Evolutionary conservation across 2,797 vertebrate genomes (phyloP), one percentile per base, ranked within the genome.

Genomic region (Alfaro cultratus): DNA sequence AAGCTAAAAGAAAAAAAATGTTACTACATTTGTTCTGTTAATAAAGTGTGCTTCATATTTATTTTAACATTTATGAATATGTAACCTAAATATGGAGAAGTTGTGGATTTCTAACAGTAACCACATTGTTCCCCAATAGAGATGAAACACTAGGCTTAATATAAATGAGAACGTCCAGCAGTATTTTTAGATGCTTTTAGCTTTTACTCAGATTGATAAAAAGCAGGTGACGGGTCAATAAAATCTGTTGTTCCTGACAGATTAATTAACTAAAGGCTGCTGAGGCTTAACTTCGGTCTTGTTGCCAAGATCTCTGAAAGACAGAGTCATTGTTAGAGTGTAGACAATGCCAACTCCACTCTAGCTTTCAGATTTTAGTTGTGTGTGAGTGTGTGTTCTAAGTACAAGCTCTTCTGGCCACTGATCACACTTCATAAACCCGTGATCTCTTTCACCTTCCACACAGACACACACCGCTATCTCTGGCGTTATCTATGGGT

Each of bases 391-490:
- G 46, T 39, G 73, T 74, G 73, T 53, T 36, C 18, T 51, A 36
- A 13, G 5, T 36, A n/a, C 21, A 13, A 26, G 21, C 21, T 13
- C 34, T 46, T 31, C 18, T 62, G 45, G 46, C 36, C 31, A 23
- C 5, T 41, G 12, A 55, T 60, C 46, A 29, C 29, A 16, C 29
- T 36, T 68, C 2, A 1, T 81, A 85, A 83, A 70, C 39, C 77
- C 75, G 62, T 81, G 82, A 89, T n/a, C 84, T 86, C 79, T 85
- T 80, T 87, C 74, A 75, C 82, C 88, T 87, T 87, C 34, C 29
- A 62, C 74, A 15, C 53, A 78, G 74, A 78, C n/a, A 21, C 79
- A 74, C 67, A 15, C 23, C 5, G 39, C 39, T 70, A 43, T 70
- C 67, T n/a, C 39, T 70, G 39, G 0, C 21, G 0, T 68, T 68